Conservation (phyloP, 2,113 vertebrate genomes). For the Gymnobelideus leadbeateri region DNA sequence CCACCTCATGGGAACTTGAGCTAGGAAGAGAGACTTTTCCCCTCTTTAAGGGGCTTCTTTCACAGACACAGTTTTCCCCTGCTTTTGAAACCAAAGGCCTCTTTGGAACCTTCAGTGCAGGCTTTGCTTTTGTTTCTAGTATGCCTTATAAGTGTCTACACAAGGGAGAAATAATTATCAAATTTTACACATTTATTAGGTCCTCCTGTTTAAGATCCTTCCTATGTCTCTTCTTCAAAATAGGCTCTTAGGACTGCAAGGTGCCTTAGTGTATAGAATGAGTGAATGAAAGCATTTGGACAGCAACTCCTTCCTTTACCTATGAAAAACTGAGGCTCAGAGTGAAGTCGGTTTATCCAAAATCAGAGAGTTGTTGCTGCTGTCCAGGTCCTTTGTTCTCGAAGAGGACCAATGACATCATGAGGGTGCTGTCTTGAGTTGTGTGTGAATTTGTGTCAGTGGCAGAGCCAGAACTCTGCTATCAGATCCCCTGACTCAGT, state of each 20-base stretch:
- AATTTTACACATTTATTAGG: background rate
- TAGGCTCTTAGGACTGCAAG: background rate
- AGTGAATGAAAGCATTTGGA: background rate
- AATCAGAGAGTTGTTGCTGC: too few relatives aligned
- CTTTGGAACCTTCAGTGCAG: background rate
- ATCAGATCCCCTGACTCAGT: background rate
- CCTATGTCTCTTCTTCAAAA: background rate
- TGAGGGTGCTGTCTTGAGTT: too few relatives aligned
- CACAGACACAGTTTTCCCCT: background rate
- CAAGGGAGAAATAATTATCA: background rate
- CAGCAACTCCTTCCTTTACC: background rate
- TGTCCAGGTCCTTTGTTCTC: too few relatives aligned
- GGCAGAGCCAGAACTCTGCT: background rate
- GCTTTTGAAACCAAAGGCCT: background rate
- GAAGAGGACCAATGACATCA: too few relatives aligned
- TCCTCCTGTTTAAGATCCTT: background rate
- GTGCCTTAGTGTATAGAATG: background rate
- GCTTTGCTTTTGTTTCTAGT: background rate
- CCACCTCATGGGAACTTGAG: constrained; percentile 44
- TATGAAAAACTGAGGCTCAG: background rate
- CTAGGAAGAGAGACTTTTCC: constrained; percentile 23
- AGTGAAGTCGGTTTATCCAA: background rate
- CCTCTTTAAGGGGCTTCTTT: background rate
- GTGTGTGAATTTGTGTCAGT: too few relatives aligned
- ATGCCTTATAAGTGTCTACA: background rate